Conservation (phyloP, 2,113 vertebrate species). For the Gobio gobio region DNA sequence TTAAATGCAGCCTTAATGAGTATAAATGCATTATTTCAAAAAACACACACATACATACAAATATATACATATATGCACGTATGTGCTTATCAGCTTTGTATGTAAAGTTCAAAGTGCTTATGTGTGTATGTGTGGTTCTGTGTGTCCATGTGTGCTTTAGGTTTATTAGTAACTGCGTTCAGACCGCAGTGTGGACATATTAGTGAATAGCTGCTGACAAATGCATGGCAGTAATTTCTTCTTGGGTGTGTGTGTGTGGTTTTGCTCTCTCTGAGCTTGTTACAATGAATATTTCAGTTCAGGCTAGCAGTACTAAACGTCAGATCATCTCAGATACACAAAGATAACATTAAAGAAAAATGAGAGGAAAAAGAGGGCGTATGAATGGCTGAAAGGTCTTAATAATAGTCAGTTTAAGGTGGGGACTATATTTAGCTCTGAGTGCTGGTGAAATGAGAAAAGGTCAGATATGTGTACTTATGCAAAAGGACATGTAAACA, state of each 20-base stretch:
- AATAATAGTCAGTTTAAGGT: slow-evolving; percentile 34
- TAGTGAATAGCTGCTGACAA: slow-evolving; percentile 26
- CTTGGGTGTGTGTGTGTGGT: slow-evolving; percentile 52
- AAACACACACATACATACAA: too few species aligned
- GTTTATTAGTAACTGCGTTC: slow-evolving; percentile 10
- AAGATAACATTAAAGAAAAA: neutral
- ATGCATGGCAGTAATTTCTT: slow-evolving; percentile 39
- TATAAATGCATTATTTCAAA: neutral
- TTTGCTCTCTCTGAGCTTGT: neutral
- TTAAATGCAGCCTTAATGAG: too few species aligned
- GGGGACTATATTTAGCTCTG: slow-evolving; percentile 44
- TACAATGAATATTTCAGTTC: neutral
- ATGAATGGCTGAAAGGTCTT: neutral
- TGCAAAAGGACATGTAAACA: neutral
- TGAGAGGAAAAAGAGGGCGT: neutral
- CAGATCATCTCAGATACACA: neutral
- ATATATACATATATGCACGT: neutral
- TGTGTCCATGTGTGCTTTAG: neutral
- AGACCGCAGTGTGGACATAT: slow-evolving; percentile 20
- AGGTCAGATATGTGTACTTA: slow-evolving; percentile 47
- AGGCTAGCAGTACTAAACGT: neutral
- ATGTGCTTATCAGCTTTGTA: neutral
- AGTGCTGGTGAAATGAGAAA: slow-evolving; percentile 35
- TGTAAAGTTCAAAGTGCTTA: slow-evolving; percentile 1
- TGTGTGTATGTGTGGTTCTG: neutral